Conservation (phyloP, 2,888 invertebrate genomes). For the Ferrisia virgata region DNA sequence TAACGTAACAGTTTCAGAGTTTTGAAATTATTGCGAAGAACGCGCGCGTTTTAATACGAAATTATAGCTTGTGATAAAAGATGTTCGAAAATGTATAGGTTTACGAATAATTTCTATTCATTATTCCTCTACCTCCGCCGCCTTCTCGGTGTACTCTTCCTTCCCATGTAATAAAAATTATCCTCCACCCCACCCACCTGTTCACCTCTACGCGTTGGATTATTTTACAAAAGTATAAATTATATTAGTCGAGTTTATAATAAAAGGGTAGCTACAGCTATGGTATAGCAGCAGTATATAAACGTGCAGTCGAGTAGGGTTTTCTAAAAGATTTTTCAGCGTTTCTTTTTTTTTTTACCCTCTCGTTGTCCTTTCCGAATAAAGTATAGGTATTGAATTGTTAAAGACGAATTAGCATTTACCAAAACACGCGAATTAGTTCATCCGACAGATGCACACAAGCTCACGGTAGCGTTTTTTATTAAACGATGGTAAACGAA, state of each 20-base stretch:
- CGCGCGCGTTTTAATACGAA: constrained; percentile 20
- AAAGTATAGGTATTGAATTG: not conserved
- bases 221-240: constrained; percentile 21
- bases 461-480: not conserved
- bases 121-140: not conserved
- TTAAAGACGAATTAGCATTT: constrained; percentile 12
- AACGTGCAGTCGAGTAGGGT: not conserved
- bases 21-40: constrained; percentile 23
- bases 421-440: not conserved
- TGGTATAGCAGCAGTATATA: too few species aligned
- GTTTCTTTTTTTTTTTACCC: not conserved
- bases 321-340: not conserved
- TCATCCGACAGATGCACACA: not conserved
- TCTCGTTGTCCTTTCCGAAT: not conserved
- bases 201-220: not conserved
- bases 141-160: too few species aligned
- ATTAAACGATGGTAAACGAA: not conserved
- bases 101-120: constrained; percentile 30
- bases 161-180: not conserved
- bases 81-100: constrained; percentile 28
- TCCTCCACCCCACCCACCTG: not conserved
- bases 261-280: not conserved
- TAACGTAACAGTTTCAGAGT: constrained; percentile 15
- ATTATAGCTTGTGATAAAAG: constrained; percentile 28
- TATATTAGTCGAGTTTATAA: constrained; percentile 1